Conservation (phyloP, 2,797 vertebrate species). For the Selene dorsalis region DNA sequence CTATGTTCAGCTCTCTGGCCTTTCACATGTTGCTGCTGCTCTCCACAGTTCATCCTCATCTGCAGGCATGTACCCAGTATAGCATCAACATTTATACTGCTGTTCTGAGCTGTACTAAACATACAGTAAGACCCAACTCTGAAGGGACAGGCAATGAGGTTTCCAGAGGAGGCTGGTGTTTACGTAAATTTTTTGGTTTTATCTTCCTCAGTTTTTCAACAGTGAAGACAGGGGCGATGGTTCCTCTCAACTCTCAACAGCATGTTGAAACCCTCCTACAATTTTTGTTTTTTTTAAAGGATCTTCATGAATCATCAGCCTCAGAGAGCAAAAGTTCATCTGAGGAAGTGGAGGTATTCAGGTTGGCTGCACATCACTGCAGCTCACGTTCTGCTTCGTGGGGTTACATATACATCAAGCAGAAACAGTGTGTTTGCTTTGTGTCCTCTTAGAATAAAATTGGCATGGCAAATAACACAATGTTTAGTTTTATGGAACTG, state of each 20-base stretch:
- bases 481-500: too few relatives aligned
- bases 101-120: not conserved
- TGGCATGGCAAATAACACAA: not conserved
- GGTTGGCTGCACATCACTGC: not conserved
- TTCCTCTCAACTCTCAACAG: not conserved
- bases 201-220: not conserved
- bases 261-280: too few relatives aligned
- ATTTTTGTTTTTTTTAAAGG: not conserved
- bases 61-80: not conserved
- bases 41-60: not conserved
- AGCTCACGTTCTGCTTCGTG: not conserved
- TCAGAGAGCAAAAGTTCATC: not conserved
- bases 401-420: not conserved
- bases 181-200: not conserved
- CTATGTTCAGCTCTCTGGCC: not conserved
- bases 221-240: not conserved
- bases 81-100: not conserved
- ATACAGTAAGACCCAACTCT: too few relatives aligned
- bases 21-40: constrained; percentile 2
- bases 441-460: not conserved
- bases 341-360: not conserved
- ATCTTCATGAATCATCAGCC: not conserved
- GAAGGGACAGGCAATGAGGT: not conserved
- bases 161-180: not conserved
- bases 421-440: not conserved